Evolutionary conservation across 2,888 invertebrate species (phyloP), one percentile per base, ranked within the genome.

Genomic region (Amorpha juglandis): DNA sequence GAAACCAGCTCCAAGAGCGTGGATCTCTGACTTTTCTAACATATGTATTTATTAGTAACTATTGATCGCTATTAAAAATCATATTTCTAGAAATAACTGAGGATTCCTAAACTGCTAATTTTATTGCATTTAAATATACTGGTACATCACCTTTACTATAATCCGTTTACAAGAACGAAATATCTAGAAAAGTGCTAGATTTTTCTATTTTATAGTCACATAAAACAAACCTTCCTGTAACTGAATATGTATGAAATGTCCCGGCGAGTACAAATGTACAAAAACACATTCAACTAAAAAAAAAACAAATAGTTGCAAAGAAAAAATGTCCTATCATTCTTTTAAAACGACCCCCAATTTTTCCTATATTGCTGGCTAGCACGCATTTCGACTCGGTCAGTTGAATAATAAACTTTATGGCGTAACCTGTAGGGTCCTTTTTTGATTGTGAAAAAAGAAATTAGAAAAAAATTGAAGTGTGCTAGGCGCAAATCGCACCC

Each of bases 321-420:
- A 81, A 84, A 87, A 77, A 89, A 88, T 86, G 88, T 88, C 86
- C 85, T 83, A 90, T 89, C 89, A 86, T 86, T 92, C 89, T 87
- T 90, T 86, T 84, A 86, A 89, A 91, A 90, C 86, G 85, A 86
- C 78, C 74, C 75, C 91, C 87, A 91, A 90, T 88, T 88, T 75
- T 78, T 68, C 77, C 77, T 78, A 84, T 84, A 92, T 84, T 86
- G 83, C 83, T 83, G 82, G 78, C 74, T 78, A 84, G 80, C 91
- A 91, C 90, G 91, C 89, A 88, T 83, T 83, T 82, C 66, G 78
- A 69, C 51, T 14, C 0, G n/a, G 14, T 2, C 35, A 48, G 68
- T 16, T 42, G 65, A 19, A 76, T 69, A 70, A 16, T 65, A n/a
- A 65, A 63, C 74, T 67, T 69, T 78, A 71, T 42, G 0, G 0